Base-by-base conservation (phyloP, 1,140 invertebrate genomes). In the Drosophila subobscura region DNA sequence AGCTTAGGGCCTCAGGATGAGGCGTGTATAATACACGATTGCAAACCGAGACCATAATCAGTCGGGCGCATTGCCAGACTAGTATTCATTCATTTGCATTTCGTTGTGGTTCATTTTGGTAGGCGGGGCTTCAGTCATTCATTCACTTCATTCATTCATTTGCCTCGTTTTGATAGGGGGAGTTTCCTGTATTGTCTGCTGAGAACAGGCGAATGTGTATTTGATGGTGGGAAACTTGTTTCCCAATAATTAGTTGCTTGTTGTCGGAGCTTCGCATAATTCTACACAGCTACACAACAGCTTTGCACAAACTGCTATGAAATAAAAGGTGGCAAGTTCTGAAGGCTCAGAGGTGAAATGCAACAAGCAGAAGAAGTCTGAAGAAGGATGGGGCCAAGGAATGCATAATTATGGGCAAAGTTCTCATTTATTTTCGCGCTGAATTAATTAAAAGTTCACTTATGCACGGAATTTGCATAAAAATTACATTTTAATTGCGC, bases 381-480 rank as follows among this genome's bases (percentile, higher is more conserved):
- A 12, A 4, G 27, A 16, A 50, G 47, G 33, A 53, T 55, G 71
- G 20, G 70, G 33, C 50, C 44, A 74, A 54, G 57, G 54, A 81
- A 72, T 63, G 55, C 83, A 88, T 88, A 88, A 88, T 83, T 88
- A 79, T 88, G 72, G 72, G 73, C 73, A 72, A 71, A 77, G 57
- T 68, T 79, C 78, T 88, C 78, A 88, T 88, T 88, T 83, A 88
- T 88, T 88, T 88, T 88, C 47, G 60, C 75, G 72, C 84, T 76
- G 83, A 88, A 88, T 88, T 88, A 88, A 88, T 88, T 88, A 88
- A 88, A 88, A 88, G 78, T 83, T 88, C 84, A 88, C 83, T 86
- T 86, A 86, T 88, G 83, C 83, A 83, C 83, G 83, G 67, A 81
- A 86, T 86, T 88, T 86, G 78, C 83, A 86, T 86, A 83, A 86